Evolutionary conservation across 1,140 invertebrate genomes (phyloP).

Genomic region (Platorchestia sp.): DNA sequence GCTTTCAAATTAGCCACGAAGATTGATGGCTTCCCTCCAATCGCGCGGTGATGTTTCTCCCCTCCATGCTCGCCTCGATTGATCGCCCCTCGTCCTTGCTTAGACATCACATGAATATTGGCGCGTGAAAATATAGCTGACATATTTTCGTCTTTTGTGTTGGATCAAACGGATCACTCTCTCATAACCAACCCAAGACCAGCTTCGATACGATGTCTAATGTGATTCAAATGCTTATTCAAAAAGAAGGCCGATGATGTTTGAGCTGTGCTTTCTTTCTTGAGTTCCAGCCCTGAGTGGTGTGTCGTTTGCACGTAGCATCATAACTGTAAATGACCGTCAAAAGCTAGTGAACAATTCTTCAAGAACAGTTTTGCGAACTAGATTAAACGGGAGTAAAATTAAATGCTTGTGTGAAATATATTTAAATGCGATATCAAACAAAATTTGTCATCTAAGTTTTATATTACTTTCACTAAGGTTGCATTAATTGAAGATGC

Average conservation of each 20-base stretch:
- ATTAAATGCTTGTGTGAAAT: no score
- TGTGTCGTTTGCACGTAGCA: not conserved
- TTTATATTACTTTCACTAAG: no score
- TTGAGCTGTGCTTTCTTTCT: not conserved
- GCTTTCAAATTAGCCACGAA: constrained; percentile 36
- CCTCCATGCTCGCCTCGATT: constrained; percentile 12
- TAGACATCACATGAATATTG: constrained; percentile 40
- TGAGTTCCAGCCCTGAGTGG: no score
- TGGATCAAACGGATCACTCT: not conserved
- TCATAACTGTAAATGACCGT: not conserved
- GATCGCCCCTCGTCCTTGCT: not conserved
- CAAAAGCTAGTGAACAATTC: not conserved
- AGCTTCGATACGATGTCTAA: not conserved
- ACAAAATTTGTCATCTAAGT: no score
- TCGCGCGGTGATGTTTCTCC: constrained; percentile 32
- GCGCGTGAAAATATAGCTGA: not conserved
- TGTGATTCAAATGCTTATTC: not conserved
- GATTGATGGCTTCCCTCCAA: constrained; percentile 41
- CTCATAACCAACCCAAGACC: not conserved
- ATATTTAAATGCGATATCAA: no score
- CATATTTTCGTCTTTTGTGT: not conserved
- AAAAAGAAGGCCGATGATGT: not conserved
- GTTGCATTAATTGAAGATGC: no score
- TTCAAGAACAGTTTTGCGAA: not conserved
- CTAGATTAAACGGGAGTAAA: not conserved